These are phyloP conservation scores for Dunckerocampus dactyliophorus DNA, from an alignment of 2,113 vertebrate species.

Conservation along the genomic window DNA sequence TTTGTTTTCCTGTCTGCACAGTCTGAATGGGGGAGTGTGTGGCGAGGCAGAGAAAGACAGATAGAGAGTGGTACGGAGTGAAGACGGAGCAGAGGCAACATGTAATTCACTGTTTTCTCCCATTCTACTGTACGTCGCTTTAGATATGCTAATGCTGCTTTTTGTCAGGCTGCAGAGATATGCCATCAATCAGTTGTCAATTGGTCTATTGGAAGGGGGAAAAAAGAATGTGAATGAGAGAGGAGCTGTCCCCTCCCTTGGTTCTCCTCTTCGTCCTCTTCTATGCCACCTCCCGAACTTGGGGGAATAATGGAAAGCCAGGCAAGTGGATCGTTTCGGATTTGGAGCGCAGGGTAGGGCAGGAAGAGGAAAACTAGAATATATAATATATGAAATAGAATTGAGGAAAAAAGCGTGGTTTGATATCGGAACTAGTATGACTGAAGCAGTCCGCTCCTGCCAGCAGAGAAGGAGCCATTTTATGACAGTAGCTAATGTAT, in stretches of 20 bases:
- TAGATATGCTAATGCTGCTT: slow-evolving; percentile 98
- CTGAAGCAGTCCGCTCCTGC: slow-evolving; percentile 21
- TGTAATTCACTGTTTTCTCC: slow-evolving; percentile 98
- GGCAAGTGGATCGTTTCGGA: slow-evolving; percentile 84
- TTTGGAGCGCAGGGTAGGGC: slow-evolving; percentile 48
- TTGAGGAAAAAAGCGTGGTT: not conserved
- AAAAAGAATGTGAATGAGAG: slow-evolving; percentile 51
- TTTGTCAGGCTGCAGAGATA: slow-evolving; percentile 98
- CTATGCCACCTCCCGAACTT: slow-evolving; percentile 87
- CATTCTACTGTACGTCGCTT: slow-evolving; percentile 96
- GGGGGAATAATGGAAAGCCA: slow-evolving; percentile 77
- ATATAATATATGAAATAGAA: no score
- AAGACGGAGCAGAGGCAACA: slow-evolving; percentile 82
- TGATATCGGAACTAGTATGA: slow-evolving; percentile 29
- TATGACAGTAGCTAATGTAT: slow-evolving; percentile 57
- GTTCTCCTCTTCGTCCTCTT: slow-evolving; percentile 31
- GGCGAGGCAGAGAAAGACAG: slow-evolving; percentile 66
- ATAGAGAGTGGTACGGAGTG: slow-evolving; percentile 46
- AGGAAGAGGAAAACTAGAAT: not conserved
- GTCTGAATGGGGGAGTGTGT: slow-evolving; percentile 65
- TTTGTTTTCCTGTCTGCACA: slow-evolving; percentile 80
- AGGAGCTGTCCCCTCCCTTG: slow-evolving; percentile 56
- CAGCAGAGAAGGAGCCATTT: slow-evolving; percentile 46
- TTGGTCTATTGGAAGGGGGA: slow-evolving; percentile 88
- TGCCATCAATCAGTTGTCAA: slow-evolving; percentile 99